These are phyloP conservation scores for western clawed frog (Xenopus tropicalis) DNA, from an alignment of 2,113 vertebrate species.

Conservation along the genomic window UCB_Xtro_10.0 CM004445.2:107639501-107640000, in stretches of 20 bases:
- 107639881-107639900: conserved; percentile 13
- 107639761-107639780: conserved; percentile 37
- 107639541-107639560: no score
- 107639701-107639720: not conserved
- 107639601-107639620: no score
- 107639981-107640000: conserved; percentile 19
- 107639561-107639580: no score
- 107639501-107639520: no score
- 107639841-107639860: conserved; percentile 33
- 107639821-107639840: conserved; percentile 36
- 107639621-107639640: no score
- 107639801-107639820: conserved; percentile 25
- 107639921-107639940: conserved; percentile 22
- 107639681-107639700: not conserved
- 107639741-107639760: conserved; percentile 32
- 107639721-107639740: not conserved
- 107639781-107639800: conserved; percentile 39
- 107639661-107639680: no score
- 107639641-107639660: no score
- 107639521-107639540: no score
- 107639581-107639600: no score
- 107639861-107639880: conserved; percentile 34
- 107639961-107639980: conserved; percentile 16
- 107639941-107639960: conserved; percentile 37
- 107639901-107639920: not conserved